Base-by-base conservation (phyloP, 2,113 vertebrate genomes). In the Pseudolaguvia tuberculata region DNA sequence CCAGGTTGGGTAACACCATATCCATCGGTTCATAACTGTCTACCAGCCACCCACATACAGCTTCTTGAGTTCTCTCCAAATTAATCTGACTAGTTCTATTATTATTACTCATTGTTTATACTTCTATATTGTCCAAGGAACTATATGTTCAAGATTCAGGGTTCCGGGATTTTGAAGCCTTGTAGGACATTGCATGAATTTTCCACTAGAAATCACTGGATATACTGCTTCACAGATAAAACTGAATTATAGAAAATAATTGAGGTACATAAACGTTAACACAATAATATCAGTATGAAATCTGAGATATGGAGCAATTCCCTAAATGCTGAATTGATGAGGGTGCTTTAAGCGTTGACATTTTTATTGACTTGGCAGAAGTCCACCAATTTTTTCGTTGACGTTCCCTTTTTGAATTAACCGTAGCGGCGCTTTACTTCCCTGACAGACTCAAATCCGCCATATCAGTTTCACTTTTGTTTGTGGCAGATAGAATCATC, bases 391-490 rank as follows among this genome's bases (percentile, higher is more conserved):
- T 58, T 66, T 63, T 29, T 67, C n/a, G n/a, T 52, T 53, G 48
- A 35, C 21, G 55, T 76, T 76, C 74, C 55, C 55, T 69, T 57
- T 75, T 75, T 29, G 70, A 23, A 59, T 62, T 55, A 39, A 31
- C 27, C 67, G 17, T 18, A 53, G 52, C 35, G 13, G 42, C 29
- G 5, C 51, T 61, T 75, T 65, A 58, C 58, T 20, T 63, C 56
- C 15, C 50, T 39, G 15, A 53, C 45, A 59, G 48, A 56, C 11
- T 56, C 52, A 73, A 70, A 59, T 76, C 55, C 62, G 74, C 73
- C 48, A 56, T 71, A 52, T 68, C 48, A 27, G 61, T 72, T 80
- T 73, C 79, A 73, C 63, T 39, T 70, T 69, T 77, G 72, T 80
- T 73, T 52, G 21, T 70, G 48, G 25, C 59, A n/a, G 20, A 25